Evolutionary conservation across 2,797 vertebrate species (phyloP).

Genomic region (Mormyrops boulengeri): DNA sequence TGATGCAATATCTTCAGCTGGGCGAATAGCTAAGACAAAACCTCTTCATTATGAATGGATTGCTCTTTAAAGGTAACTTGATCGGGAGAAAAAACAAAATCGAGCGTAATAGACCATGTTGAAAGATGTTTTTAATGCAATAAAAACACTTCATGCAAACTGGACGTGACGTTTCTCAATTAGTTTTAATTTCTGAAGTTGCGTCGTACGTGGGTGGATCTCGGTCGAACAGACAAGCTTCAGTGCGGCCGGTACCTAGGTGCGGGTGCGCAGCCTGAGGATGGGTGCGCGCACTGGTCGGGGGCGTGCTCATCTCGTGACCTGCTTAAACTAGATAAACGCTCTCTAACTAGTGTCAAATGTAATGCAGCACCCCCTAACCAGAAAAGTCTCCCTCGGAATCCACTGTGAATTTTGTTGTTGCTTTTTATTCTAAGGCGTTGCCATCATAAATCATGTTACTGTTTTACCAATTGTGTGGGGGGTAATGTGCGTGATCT

Average conservation of each 20-base stretch:
- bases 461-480: neutral
- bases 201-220: neutral
- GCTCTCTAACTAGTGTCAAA: neutral
- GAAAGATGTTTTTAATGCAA: neutral
- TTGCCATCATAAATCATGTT: neutral
- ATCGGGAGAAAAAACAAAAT: neutral
- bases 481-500: neutral
- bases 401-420: neutral
- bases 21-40: neutral
- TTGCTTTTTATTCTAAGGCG: neutral
- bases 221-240: neutral
- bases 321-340: neutral
- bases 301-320: neutral
- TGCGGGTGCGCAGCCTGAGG: neutral
- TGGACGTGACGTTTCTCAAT: neutral
- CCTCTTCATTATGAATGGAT: neutral
- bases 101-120: neutral
- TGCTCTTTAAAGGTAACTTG: neutral
- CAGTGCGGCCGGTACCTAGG: neutral
- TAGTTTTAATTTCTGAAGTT: neutral
- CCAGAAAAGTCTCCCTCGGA: neutral
- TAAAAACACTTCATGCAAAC: neutral
- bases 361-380: neutral
- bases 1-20: constrained; percentile 21
- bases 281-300: neutral